phyloP scores from a whole-genome alignment of 2,113 vertebrate genomes.

The Megaleporinus macrocephalus region DNA sequence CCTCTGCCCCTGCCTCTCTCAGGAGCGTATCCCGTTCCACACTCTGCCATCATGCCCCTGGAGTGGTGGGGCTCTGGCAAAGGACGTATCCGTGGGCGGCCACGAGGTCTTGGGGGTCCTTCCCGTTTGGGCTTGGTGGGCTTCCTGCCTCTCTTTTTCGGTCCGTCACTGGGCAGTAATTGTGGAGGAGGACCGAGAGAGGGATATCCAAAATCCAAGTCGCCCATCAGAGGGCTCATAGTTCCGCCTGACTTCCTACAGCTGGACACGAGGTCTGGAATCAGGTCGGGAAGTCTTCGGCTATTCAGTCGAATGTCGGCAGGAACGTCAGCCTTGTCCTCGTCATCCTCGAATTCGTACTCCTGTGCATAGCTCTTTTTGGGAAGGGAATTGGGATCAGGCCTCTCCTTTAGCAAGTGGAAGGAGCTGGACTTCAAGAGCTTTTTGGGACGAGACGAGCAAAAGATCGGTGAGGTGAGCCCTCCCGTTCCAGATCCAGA shows the following conservation, averaged over 20 bases:
- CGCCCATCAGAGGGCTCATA: conserved; percentile 87
- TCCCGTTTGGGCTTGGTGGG: conserved; percentile 91
- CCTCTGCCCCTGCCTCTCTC: conserved; percentile 74
- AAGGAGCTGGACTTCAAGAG: conserved; percentile 92
- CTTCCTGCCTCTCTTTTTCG: conserved; percentile 88
- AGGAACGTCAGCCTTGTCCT: conserved; percentile 89
- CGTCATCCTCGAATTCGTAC: conserved; percentile 93
- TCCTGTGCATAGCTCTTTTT: conserved; percentile 94
- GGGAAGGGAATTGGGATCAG: conserved; percentile 87
- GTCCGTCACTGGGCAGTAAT: conserved; percentile 78
- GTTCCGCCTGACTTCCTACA: conserved; percentile 83
- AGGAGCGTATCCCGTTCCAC: conserved; percentile 65
- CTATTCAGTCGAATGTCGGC: conserved; percentile 93
- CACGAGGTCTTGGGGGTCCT: conserved; percentile 86
- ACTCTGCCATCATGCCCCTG: conserved; percentile 74
- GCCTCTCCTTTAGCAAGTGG: conserved; percentile 87
- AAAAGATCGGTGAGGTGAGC: conserved; percentile 88
- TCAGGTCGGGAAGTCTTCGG: conserved; percentile 84
- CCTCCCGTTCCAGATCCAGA: conserved; percentile 70
- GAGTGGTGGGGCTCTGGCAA: conserved; percentile 82
- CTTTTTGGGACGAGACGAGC: conserved; percentile 93
- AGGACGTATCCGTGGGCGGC: conserved; percentile 87
- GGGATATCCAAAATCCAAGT: conserved; percentile 87
- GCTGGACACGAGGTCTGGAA: conserved; percentile 92
- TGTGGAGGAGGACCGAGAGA: conserved; percentile 74